Evolutionary conservation across 2,113 vertebrate genomes (phyloP), one percentile per base, ranked within the genome.

Genomic region (Anguilla rostrata): DNA sequence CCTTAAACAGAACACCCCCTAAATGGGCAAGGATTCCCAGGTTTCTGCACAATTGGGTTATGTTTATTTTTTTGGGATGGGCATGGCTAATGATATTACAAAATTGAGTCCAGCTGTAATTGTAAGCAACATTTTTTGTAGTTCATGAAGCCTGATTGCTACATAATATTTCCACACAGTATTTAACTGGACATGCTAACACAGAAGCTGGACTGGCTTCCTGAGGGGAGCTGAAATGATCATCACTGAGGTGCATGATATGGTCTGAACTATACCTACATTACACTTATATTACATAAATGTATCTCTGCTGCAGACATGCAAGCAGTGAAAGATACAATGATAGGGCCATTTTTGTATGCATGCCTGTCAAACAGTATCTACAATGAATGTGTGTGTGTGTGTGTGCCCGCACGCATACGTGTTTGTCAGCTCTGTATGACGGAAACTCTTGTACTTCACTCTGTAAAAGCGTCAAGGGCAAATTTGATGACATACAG

Each of bases 151-250:
- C 12, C 49, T 11, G 12, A 53, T 53, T 53, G 49, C 49, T 2
- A 53, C 11, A 14, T 53, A 53, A 53, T 53, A 12, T 53, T 53
- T 14, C 49, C 49, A 53, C 49, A 1, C 49, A 53, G 7, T 14
- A 53, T 53, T 53, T 53, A 1, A 53, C 49, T 11, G 7, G 49
- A 53, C 11, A 1, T 53, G 49, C 12, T 53, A 53, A 53, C 49
- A 6, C 12, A 53, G 12, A 53, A 84, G 22, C n/a, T 71, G 66
- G 66, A 84, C 12, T 11, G 22, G 39, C 14, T 43, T 84, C 40
- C 63, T 84, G 39, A 39, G 40, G 60, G 83, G 83, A 84, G 18
- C 83, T 46, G 83, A 84, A 29, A 84, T 84, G 39, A 84, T 84
- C 26, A 75, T 39, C 63, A 29, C n/a, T 75, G n/a, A 20, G 71